These are phyloP conservation scores for Neomorphus geoffroyi DNA, from an alignment of 2,797 vertebrate species.

Conservation along the genomic window DNA sequence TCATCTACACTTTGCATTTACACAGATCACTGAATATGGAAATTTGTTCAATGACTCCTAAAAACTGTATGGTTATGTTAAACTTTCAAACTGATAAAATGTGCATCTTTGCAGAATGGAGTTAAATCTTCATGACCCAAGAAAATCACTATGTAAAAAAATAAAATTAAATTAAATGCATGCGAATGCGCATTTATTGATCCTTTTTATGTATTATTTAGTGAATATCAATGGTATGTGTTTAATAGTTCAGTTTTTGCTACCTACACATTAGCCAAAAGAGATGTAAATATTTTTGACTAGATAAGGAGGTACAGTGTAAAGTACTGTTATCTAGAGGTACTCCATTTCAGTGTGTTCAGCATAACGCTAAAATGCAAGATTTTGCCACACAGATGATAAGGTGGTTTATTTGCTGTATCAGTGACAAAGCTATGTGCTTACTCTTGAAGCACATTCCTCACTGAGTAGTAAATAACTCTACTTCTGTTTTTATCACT, in stretches of 20 bases:
- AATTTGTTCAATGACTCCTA: slow-evolving; percentile 23
- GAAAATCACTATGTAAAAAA: slow-evolving; percentile 79
- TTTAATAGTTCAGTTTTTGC: slow-evolving; percentile 85
- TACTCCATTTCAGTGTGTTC: slow-evolving; percentile 78
- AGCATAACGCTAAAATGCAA: slow-evolving; percentile 72
- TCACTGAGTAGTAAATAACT: slow-evolving; percentile 88
- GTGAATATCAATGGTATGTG: slow-evolving; percentile 86
- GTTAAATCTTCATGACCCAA: slow-evolving; percentile 51
- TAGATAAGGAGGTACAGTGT: slow-evolving; percentile 81
- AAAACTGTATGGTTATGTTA: slow-evolving; percentile 18
- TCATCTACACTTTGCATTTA: slow-evolving; percentile 52
- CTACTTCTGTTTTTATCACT: slow-evolving; percentile 81
- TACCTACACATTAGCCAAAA: slow-evolving; percentile 83
- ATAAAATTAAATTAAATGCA: slow-evolving; percentile 79
- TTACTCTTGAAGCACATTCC: slow-evolving; percentile 76
- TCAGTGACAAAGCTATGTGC: slow-evolving; percentile 65
- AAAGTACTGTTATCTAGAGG: slow-evolving; percentile 79
- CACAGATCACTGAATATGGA: slow-evolving; percentile 51
- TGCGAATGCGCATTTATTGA: slow-evolving; percentile 87
- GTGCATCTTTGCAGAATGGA: slow-evolving; percentile 41
- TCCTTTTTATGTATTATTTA: slow-evolving; percentile 85
- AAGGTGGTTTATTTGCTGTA: slow-evolving; percentile 76
- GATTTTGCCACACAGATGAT: slow-evolving; percentile 50
- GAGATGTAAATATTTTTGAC: slow-evolving; percentile 86
- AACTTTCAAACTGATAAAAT: slow-evolving; percentile 17